Base-by-base conservation (phyloP, 2,888 invertebrate species). In the Pantelozetes paolii region DNA sequence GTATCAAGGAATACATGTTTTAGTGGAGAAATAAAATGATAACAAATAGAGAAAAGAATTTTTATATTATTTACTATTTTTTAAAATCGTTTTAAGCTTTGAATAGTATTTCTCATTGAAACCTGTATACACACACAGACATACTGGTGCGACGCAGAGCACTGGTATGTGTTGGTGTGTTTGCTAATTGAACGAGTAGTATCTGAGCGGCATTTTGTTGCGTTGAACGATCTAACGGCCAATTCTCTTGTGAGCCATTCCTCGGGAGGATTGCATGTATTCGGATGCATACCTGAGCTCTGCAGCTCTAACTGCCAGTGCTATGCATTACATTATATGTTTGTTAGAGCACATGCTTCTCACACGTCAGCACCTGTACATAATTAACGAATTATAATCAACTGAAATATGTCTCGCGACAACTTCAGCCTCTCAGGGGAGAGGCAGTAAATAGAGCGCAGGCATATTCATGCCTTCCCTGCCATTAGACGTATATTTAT, bases 331-430 rank as follows among this genome's bases (percentile, higher is more conserved):
- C 67, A 67, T 67, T 67, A 67, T 67, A 40, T 67, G 59, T 59
- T 54, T 59, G 67, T 67, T 67, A 67, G 23, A 11, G 11, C n/a
- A 67, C 67, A 67, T 42, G 67, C n/a, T 67, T 67, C 67, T 67
- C 67, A 67, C 67, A 67, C 67, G 67, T 67, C 67, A 67, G 5
- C 67, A 67, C 23, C 67, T 67, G 67, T 67, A 40, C 67, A 67
- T 67, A 67, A 67, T 67, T 67, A 67, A 67, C 67, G 67, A 67
- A 67, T 67, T 67, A 67, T 67, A 67, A 67, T 67, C 67, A 67
- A 36, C 36, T 40, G 67, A 67, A 40, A 67, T 67, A 67, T 67
- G 67, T 67, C 67, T 36, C 54, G 67, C 67, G 67, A 67, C 67
- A 67, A 40, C 67, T 67, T 42, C 2, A 15, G 23, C 13, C 20